Base-by-base conservation (phyloP, 2,113 vertebrate species). In the Toxotes chatareus region DNA sequence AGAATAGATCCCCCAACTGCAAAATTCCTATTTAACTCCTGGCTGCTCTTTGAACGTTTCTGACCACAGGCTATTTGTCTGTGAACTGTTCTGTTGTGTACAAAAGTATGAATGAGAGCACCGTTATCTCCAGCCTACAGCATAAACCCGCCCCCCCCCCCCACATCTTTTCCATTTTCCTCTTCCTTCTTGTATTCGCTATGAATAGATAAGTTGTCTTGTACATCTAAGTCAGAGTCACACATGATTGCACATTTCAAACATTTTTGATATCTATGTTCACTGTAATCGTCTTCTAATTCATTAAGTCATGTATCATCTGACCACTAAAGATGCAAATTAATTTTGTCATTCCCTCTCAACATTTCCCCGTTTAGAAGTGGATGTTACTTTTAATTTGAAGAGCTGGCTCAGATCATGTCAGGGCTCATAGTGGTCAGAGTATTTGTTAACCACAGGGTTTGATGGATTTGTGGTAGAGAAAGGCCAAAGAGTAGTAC, bases 11-110 rank as follows among this genome's bases (percentile, higher is more conserved):
- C 67, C 34, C 56, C 57, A 64, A 36, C 47, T 88, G 80, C 36
- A 69, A 55, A 82, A 85, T 57, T 73, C 32, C 49, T 57, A 64
- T 86, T 77, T 67, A 76, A 82, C 66, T 86, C 57, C 49, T 40
- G 63, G 68, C 71, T 86, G 61, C 78, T 76, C 64, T 76, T 84
- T 84, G 59, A 74, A 53, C 19, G 5, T 76, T 65, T 65, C 27
- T 71, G 60, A 76, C 66, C 73, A 68, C 40, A 76, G 66, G 23
- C 53, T 74, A 56, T 87, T 87, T 88, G 61, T 80, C 56, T 79
- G 38, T 57, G 59, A 17, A 5, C 57, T 9, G 7, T 65, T 77
- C 51, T 76, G 51, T 68, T 78, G 23, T 69, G 73, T 47, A 63
- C 62, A 73, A 31, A 74, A 77, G 60, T 55, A 46, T 49, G 73